Evolutionary conservation across 2,797 vertebrate genomes (phyloP), one percentile per base, ranked within the genome.

Genomic region (Phrynocephalus vlangalii): DNA sequence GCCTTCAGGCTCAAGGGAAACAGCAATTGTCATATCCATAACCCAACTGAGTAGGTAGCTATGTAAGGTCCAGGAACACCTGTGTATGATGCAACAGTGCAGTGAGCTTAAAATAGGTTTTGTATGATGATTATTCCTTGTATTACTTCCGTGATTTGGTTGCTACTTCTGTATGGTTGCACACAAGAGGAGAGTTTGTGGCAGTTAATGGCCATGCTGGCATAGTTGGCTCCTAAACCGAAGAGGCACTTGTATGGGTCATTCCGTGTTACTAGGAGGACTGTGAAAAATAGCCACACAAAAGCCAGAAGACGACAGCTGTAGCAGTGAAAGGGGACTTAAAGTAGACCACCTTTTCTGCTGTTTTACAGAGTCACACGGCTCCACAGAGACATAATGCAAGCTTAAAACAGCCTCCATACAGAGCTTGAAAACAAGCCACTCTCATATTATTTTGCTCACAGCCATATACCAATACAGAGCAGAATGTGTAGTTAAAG

Each of bases 371-470:
- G 2, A 16, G 15, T 50, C 6, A 8, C 16, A 84, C 33, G 26
- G 6, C 1, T 48, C 15, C 38, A 20, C 10, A 11, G 18, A 38
- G 20, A 73, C 10, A 66, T 15, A 70, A 7, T 0, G 6, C 72
- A 89, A 86, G 78, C 48, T 48, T 76, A 63, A 67, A 56, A 22
- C 11, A 60, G 8, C 70, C 66, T 78, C 83, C 50, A 83, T 48
- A 48, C 44, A 22, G 16, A 70, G 75, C 1, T 18, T 44, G 50
- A 38, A 67, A 88, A n/a, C 66, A 22, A 48, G 20, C 16, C 0
- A 15, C 4, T 63, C 52, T 24, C 28, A 33, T 20, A 24, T 79
- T 70, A 72, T 71, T 6, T 88, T 20, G 52, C 75, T n/a, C 11
- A 33, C 30, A 70, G 50, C 26, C 50, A 11, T 24, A 9, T 80